phyloP scores from a whole-genome alignment of 2,797 vertebrate species.

The Botia kubotai region DNA sequence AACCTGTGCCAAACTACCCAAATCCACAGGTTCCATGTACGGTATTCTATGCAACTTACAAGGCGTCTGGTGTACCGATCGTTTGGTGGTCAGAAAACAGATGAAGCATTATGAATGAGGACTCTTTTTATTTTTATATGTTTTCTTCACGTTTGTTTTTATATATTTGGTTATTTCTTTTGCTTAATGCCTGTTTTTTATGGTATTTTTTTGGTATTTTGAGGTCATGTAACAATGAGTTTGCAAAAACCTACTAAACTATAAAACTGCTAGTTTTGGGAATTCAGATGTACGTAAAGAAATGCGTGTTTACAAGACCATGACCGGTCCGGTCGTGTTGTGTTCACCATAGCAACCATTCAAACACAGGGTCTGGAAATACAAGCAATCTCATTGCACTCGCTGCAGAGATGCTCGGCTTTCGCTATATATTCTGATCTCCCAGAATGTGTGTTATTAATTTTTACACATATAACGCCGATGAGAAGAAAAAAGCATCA shows the following conservation, averaged over 20 bases:
- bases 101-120: constrained; percentile 52
- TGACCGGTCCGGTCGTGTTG: neutral
- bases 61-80: constrained; percentile 66
- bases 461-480: constrained; percentile 58
- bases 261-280: constrained; percentile 46
- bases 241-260: constrained; percentile 34
- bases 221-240: constrained; percentile 35
- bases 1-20: constrained; percentile 79
- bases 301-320: constrained; percentile 75
- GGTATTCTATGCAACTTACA: constrained; percentile 93
- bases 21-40: constrained; percentile 77
- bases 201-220: constrained; percentile 39
- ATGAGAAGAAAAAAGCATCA: constrained; percentile 59
- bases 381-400: constrained; percentile 2
- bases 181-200: constrained; percentile 37
- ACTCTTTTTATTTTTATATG: constrained; percentile 59
- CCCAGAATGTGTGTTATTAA: constrained; percentile 54
- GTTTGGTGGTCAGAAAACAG: constrained; percentile 48
- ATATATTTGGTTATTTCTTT: constrained; percentile 56
- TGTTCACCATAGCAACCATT: neutral
- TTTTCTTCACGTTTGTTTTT: constrained; percentile 64
- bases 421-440: constrained; percentile 48
- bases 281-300: constrained; percentile 63
- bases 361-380: constrained; percentile 24
- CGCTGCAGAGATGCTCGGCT: neutral